These are phyloP conservation scores for Hylaeus anthracinus DNA, from an alignment of 1,140 invertebrate species.

Conservation along the genomic window DNA sequence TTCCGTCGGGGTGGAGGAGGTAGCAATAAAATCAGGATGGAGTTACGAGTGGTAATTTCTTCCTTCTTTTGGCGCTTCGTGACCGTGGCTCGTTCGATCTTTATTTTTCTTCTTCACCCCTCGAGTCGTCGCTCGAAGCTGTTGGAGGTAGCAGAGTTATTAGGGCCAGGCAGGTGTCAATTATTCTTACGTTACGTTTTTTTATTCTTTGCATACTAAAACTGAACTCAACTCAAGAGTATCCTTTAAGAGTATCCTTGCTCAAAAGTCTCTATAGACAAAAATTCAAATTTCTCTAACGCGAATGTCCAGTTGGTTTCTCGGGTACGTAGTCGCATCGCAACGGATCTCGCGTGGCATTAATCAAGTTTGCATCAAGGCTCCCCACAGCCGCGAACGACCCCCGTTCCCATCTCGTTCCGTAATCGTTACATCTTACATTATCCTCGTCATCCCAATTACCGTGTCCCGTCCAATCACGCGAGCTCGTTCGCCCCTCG, in stretches of 20 bases:
- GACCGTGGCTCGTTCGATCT: not conserved
- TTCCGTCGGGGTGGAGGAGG: conserved; percentile 53
- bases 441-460: not conserved
- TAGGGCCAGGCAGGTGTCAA: no score
- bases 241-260: no score
- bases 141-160: not conserved
- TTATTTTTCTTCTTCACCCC: conserved; percentile 13
- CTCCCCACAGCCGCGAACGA: no score
- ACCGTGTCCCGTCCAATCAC: conserved; percentile 4
- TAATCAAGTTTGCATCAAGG: not conserved
- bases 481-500: not conserved
- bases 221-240: no score
- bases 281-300: no score
- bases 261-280: no score
- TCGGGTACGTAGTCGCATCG: no score
- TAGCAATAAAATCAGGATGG: conserved; percentile 65
- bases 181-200: no score
- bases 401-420: not conserved
- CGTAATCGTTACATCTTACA: no score
- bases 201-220: no score
- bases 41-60: conserved; percentile 55
- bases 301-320: no score
- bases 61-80: not conserved
- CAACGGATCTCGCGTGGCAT: not conserved
- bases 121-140: not conserved